Base-by-base conservation (phyloP, 1,140 invertebrate genomes). In the Steinernema feltiae region DNA sequence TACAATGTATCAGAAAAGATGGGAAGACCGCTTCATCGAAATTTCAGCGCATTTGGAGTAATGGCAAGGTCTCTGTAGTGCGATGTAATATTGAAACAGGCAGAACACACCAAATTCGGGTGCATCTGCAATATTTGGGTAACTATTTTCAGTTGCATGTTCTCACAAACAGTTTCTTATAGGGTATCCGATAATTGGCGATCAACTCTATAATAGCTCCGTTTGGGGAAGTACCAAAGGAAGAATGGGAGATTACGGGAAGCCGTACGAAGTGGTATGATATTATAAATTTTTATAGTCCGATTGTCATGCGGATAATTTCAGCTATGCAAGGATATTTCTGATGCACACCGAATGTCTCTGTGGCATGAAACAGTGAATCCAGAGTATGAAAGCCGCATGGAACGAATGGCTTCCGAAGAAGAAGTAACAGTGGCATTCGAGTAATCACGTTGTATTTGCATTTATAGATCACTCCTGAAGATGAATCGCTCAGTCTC, bases 61-160 rank as follows among this genome's bases (percentile, higher is more conserved):
- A 78, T 24, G 83, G 90, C 1, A 92, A 92, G 82, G 92, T 93
- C 0, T 97, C 94, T 83, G 92, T 98, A 29, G 94, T 99, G 0
- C 89, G 92, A 24, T 97, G 95, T 88, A 91, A 92, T 79, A 88
- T 96, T 0, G 91, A 93, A 81, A 98, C 96, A 0, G 97, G 97
- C 0, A 89, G 97, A 77, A 99, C 98, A 91, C 97, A 99, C 88
- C 97, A 99, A 88, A 98, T 99, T 78, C 90, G 97, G 76, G 94
- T 99, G n/a, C 97, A 99, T 88, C 90, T 98, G 41, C 97, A 99
- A 87, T 99, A 93, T 88, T 89, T 98, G 80, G 96, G 93, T 93
- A 88, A 82, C 70, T 21, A 18, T n/a, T 29, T 18, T 74, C 32
- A 21, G 17, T 80, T 78, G 32, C 31, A 30, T 74, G 48, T 41